A percentile compares a stretch with the other conserved stretches of the same genome.
phyloP scores from a whole-genome alignment of 2,113 vertebrate genomes.

The Barbus barbus region DNA sequence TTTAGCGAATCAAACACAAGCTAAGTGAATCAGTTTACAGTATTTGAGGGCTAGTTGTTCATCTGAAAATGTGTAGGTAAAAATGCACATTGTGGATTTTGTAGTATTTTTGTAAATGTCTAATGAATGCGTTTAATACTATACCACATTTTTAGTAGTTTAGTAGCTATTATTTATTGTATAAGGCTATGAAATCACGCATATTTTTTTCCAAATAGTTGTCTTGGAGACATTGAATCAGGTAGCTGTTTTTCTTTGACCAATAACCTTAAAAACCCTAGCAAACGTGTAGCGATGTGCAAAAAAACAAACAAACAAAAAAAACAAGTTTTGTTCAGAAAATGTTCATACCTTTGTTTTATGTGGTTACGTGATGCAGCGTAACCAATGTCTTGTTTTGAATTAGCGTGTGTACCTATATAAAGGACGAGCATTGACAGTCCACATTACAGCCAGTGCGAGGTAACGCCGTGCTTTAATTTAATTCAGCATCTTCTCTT shows the following conservation, averaged over 20 bases:
- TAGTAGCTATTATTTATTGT: not conserved
- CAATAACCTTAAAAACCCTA: too few species aligned
- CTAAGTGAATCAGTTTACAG: too few species aligned
- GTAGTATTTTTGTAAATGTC: not conserved
- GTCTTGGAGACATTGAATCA: too few species aligned
- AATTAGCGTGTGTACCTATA: not conserved
- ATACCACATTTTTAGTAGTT: not conserved
- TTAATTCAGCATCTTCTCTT: slow-evolving; percentile 26
- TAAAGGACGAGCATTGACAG: not conserved
- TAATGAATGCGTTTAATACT: not conserved
- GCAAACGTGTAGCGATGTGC: too few species aligned
- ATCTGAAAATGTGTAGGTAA: not conserved
- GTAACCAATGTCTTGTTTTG: not conserved
- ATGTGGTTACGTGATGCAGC: not conserved
- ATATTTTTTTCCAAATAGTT: too few species aligned
- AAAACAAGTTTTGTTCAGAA: too few species aligned
- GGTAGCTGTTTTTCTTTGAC: too few species aligned
- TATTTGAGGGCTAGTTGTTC: not conserved
- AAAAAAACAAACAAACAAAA: too few species aligned
- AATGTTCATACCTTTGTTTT: not conserved
- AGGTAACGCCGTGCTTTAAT: slow-evolving; percentile 21
- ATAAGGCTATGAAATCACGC: too few species aligned
- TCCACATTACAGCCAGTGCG: not conserved
- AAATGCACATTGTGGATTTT: not conserved
- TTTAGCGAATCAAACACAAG: too few species aligned